A percentile compares a stretch with the other conserved stretches of the same genome.
phyloP scores from a whole-genome alignment of 2,888 invertebrate genomes.

The Epinotia demarniana region DNA sequence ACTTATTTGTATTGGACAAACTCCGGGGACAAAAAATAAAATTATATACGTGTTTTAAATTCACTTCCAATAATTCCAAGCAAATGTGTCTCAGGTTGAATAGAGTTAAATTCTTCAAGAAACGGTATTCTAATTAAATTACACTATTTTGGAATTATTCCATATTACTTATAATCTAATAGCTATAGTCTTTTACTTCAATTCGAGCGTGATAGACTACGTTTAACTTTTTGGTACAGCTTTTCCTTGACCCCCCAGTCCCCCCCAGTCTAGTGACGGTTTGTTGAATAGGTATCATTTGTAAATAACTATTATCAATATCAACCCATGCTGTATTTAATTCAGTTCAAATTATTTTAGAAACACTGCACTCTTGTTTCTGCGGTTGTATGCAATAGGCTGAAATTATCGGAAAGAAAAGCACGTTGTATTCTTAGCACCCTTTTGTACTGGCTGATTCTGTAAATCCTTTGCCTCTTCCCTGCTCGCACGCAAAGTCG shows the following conservation, averaged over 20 bases:
- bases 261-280: no score
- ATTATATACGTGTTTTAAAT: not conserved
- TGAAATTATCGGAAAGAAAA: not conserved
- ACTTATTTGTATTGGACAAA: constrained; percentile 57
- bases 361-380: not conserved
- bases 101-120: not conserved
- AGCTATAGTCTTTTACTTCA: no score
- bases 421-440: not conserved
- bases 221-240: no score
- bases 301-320: not conserved
- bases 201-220: no score
- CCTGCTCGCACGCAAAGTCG: constrained; percentile 59
- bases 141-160: no score
- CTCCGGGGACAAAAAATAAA: constrained; percentile 48
- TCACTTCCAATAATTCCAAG: not conserved
- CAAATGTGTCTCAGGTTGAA: not conserved
- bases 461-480: constrained; percentile 41
- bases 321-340: no score
- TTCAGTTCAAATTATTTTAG: not conserved
- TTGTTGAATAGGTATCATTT: not conserved
- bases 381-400: not conserved
- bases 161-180: no score
- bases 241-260: no score
- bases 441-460: constrained; percentile 15
- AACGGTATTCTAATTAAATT: no score